phyloP scores from a whole-genome alignment of 1,140 invertebrate species.

The Drosophila sp. region DNA sequence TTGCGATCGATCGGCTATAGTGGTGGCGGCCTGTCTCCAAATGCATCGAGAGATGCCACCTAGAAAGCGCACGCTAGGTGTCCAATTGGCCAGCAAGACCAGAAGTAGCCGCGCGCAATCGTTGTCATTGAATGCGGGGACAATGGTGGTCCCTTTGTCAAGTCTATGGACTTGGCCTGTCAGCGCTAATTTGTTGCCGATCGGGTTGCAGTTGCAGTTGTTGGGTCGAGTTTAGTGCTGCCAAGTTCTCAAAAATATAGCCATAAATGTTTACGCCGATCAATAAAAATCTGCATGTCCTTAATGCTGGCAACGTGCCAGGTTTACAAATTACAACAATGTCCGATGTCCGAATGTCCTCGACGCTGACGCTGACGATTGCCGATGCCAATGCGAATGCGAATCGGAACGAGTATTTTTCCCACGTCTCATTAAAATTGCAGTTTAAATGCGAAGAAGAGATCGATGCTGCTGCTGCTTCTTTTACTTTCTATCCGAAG shows the following conservation, averaged over 20 bases:
- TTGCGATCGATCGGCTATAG: conserved; percentile 17
- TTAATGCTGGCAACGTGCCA: conserved; percentile 71
- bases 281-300: conserved; percentile 72
- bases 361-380: not conserved
- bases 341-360: not conserved
- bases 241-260: conserved; percentile 61
- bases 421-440: conserved; percentile 80
- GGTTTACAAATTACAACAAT: conserved; percentile 71
- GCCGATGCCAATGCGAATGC: not conserved
- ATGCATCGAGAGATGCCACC: conserved; percentile 64
- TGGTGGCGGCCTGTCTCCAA: conserved; percentile 29
- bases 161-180: conserved; percentile 72
- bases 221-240: not conserved
- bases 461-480: conserved; percentile 37
- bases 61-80: conserved; percentile 78
- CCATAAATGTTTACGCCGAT: conserved; percentile 68
- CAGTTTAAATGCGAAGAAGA: conserved; percentile 62
- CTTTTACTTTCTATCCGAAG: conserved; percentile 73
- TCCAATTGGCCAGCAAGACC: conserved; percentile 63
- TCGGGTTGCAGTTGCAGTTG: not conserved
- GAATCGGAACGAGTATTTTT: conserved; percentile 52
- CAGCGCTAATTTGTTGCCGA: conserved; percentile 72
- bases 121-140: conserved; percentile 44
- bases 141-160: conserved; percentile 47
- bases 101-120: conserved; percentile 34